Conservation (phyloP, 2,797 vertebrate genomes). For the Scolopax rusticola region DNA sequence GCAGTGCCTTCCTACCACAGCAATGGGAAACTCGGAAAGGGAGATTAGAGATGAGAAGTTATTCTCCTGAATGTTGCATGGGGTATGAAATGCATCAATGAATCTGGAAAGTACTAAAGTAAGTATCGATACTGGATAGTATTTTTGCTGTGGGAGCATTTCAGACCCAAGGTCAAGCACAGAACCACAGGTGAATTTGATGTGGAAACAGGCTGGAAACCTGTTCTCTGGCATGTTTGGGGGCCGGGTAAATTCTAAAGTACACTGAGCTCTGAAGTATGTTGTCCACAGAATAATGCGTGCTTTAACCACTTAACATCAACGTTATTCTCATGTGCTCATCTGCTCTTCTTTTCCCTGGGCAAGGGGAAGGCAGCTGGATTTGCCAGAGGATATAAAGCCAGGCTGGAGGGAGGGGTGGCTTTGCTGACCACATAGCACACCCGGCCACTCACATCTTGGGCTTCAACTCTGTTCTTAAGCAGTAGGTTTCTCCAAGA, state of each 20-base stretch:
- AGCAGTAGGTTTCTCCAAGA: background rate
- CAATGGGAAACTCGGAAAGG: background rate
- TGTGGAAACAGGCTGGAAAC: background rate
- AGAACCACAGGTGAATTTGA: background rate
- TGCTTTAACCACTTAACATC: background rate
- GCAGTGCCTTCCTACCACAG: background rate
- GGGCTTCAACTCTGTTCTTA: background rate
- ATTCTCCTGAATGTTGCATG: background rate
- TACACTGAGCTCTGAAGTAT: rapidly evolving
- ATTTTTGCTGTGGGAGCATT: background rate
- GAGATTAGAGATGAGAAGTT: background rate
- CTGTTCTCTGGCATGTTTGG: background rate
- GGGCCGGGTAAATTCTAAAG: background rate
- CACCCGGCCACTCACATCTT: rapidly evolving
- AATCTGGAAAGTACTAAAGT: background rate
- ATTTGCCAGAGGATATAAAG: background rate
- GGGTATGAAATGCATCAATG: background rate
- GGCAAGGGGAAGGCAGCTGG: background rate
- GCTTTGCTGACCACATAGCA: background rate
- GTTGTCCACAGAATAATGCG: background rate
- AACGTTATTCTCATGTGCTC: background rate
- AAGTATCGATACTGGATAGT: background rate
- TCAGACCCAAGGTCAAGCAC: background rate
- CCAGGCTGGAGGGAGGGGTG: background rate
- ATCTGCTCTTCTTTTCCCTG: rapidly evolving